Base-by-base conservation (phyloP, 2,797 vertebrate species). In the Sebastolobus altivelis region DNA sequence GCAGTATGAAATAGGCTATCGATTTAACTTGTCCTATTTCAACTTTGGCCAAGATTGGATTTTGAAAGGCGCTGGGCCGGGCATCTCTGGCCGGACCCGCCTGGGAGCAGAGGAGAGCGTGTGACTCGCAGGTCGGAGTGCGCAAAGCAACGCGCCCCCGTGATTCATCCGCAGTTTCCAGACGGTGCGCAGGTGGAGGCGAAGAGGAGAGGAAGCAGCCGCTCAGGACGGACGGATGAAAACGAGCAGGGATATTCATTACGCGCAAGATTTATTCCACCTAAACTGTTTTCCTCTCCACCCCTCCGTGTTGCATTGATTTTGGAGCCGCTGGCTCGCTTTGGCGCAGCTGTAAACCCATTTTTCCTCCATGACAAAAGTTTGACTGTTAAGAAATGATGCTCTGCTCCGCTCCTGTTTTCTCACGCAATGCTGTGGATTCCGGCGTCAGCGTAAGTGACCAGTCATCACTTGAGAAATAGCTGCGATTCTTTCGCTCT, bases 141-240 rank as follows among this genome's bases (percentile, higher is more conserved):
- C 84, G 83, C 89, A 80, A 49, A 80, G 76, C 81, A 56, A 55
- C 87, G 88, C 89, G 74, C 81, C 87, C 79, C 72, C 43, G 82
- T 79, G 84, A 94, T 92, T 90, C 91, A 84, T 91, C 90, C 91
- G 93, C 93, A 94, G 88, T 87, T 92, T 89, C 77, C 88, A 87
- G 86, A 87, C 91, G 78, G 81, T 66, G 88, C 91, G 92, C 93
- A 92, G 90, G 93, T 90, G 88, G 88, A 93, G 86, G 86, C 63
- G 88, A 61, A 49, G 78, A 82, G 83, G 78, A 89, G 87, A 82
- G 75, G 69, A 78, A 65, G 79, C 74, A 74, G 83, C 72, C 40
- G 80, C 79, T 77, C 84, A 54, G 81, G 82, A 87, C 78, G 88
- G 77, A 83, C 76, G 37, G 65, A 80, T 40, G 84, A 77, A 43